Conservation (phyloP, 2,113 vertebrate genomes). For the Indri indri region DNA sequence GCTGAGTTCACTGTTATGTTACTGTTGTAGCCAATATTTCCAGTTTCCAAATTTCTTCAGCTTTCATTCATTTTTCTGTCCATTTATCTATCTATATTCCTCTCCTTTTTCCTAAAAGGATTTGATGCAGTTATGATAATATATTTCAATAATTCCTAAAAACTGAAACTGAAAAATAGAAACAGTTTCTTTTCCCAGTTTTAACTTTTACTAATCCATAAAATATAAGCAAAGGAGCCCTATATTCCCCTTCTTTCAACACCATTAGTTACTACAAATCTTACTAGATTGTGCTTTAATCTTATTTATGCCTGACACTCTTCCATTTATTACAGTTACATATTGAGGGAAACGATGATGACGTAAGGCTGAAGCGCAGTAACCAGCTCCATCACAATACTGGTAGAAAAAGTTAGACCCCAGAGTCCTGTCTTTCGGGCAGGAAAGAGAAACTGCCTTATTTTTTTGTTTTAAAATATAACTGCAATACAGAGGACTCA, state of each 20-base stretch:
- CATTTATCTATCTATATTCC: background rate
- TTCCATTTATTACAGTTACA: background rate
- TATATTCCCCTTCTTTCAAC: background rate
- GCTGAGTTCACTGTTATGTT: background rate
- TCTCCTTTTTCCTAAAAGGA: background rate
- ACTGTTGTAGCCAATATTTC: background rate
- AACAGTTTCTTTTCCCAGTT: background rate
- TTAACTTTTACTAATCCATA: background rate
- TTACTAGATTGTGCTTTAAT: background rate
- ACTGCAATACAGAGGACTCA: background rate
- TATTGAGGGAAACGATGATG: background rate
- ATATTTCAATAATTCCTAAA: background rate
- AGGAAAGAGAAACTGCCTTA: background rate
- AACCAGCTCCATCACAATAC: background rate
- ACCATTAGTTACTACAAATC: background rate
- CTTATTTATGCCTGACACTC: background rate
- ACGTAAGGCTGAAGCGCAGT: background rate
- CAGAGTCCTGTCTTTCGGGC: background rate
- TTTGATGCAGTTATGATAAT: background rate
- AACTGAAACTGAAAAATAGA: background rate
- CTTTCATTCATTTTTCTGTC: background rate
- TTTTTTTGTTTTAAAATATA: background rate
- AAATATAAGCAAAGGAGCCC: background rate
- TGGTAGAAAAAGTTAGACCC: background rate
- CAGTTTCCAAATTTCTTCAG: background rate